phyloP scores from a whole-genome alignment of 2,797 vertebrate species.

The Intellagama lesueurii region DNA sequence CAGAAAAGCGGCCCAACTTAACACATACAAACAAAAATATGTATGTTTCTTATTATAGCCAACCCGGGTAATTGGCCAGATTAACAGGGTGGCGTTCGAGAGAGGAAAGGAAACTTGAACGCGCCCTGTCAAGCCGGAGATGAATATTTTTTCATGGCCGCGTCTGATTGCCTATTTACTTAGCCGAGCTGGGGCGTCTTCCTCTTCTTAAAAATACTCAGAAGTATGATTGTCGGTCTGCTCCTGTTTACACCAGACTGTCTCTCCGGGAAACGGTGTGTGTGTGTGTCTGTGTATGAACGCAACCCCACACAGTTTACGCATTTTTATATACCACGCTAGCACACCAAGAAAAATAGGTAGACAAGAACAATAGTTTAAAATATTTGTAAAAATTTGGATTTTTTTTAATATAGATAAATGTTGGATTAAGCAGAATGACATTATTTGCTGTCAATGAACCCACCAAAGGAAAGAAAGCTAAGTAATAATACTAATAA shows the following conservation, averaged over 20 bases:
- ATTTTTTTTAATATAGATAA: neutral
- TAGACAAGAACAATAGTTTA: neutral
- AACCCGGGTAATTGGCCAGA: slow-evolving; percentile 71
- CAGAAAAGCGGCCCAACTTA: slow-evolving; percentile 82
- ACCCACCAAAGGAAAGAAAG: neutral
- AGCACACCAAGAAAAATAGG: neutral
- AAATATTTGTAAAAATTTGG: neutral
- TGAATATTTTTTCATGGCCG: slow-evolving; percentile 32
- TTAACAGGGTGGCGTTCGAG: slow-evolving; percentile 70
- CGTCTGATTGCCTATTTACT: slow-evolving; percentile 13
- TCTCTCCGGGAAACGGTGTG: neutral
- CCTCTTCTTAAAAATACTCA: slow-evolving; percentile 20
- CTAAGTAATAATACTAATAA: neutral
- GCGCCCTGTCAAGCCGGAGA: neutral
- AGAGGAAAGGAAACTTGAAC: slow-evolving; percentile 43
- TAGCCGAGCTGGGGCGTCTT: neutral
- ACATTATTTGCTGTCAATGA: neutral
- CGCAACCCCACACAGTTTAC: too few species aligned
- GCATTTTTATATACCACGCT: too few species aligned
- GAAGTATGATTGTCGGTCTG: neutral
- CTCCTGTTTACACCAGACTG: neutral
- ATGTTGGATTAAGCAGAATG: neutral
- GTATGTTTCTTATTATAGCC: slow-evolving; percentile 73
- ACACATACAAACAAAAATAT: slow-evolving; percentile 78
- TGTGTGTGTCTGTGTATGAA: neutral